These are phyloP conservation scores for Octopus bimaculoides DNA, from an alignment of 1,140 invertebrate species.

Conservation along the genomic window DNA sequence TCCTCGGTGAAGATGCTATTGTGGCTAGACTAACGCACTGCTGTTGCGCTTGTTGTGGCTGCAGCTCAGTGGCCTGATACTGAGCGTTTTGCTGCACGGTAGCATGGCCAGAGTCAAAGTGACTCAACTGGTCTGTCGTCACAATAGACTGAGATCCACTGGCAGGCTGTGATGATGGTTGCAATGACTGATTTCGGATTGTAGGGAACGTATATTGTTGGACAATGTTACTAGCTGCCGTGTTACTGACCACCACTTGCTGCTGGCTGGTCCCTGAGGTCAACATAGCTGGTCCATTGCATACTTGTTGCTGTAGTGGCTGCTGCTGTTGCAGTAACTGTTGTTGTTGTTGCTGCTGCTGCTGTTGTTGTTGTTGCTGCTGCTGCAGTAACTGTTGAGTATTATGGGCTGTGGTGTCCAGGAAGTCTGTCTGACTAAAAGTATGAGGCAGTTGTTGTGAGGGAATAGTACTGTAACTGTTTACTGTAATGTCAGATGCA, in stretches of 20 bases:
- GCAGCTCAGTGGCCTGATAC: not conserved
- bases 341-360: constrained; percentile 22
- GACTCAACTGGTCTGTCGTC: not conserved
- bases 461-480: constrained; percentile 18
- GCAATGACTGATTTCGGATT: not conserved
- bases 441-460: constrained; percentile 19
- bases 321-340: not conserved
- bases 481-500: constrained; percentile 10
- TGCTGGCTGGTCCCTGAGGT: constrained; percentile 8
- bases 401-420: not conserved
- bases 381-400: constrained; percentile 16
- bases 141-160: not conserved
- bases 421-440: not conserved
- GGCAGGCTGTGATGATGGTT: not conserved
- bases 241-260: not conserved
- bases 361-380: constrained; percentile 16
- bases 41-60: not conserved
- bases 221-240: not conserved
- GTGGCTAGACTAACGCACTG: not conserved
- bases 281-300: not conserved
- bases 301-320: not conserved
- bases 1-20: not conserved
- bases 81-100: not conserved
- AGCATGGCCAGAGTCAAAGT: not conserved
- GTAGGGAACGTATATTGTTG: not conserved